These are phyloP conservation scores for Drosophila atroscutellata DNA, from an alignment of 2,888 invertebrate species.

Conservation along the genomic window DNA sequence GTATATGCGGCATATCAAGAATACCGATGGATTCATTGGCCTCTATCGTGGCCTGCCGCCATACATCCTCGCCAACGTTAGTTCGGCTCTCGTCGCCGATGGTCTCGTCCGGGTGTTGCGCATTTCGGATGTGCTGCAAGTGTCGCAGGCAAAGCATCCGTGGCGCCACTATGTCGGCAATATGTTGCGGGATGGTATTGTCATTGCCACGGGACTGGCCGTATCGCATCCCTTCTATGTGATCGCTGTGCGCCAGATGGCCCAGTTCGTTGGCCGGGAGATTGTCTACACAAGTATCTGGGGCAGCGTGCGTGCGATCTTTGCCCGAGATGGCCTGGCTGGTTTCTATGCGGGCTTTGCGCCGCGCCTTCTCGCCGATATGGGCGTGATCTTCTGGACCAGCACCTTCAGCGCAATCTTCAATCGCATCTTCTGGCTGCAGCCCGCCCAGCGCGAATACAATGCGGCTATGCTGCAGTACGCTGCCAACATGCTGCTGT, in stretches of 20 bases:
- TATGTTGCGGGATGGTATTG: conserved; percentile 28
- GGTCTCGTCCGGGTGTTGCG: conserved; percentile 30
- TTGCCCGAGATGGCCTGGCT: conserved; percentile 11
- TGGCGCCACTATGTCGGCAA: conserved; percentile 23
- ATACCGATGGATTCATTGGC: conserved; percentile 45
- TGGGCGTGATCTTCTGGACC: conserved; percentile 41
- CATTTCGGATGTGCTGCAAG: conserved; percentile 11
- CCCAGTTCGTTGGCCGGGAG: conserved; percentile 63
- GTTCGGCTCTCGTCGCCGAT: conserved; percentile 9
- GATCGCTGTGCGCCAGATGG: conserved; percentile 61
- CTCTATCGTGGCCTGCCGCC: conserved; percentile 58
- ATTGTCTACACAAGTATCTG: conserved; percentile 23
- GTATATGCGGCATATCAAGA: conserved; percentile 50
- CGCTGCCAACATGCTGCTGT: conserved; percentile 28
- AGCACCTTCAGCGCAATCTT: conserved; percentile 29
- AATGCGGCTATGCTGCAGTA: conserved; percentile 48
- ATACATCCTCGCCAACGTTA: conserved; percentile 19
- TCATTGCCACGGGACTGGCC: conserved; percentile 40
- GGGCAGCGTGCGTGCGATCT: conserved; percentile 20
- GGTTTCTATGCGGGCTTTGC: conserved; percentile 59
- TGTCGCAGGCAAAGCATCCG: background rate
- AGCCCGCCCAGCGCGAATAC: conserved; percentile 21
- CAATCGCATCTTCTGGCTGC: conserved; percentile 4
- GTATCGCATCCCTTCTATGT: conserved; percentile 65
- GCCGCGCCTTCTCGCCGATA: conserved; percentile 53